phyloP scores from a whole-genome alignment of 2,888 invertebrate genomes.

The Drosophila barbarae region DNA sequence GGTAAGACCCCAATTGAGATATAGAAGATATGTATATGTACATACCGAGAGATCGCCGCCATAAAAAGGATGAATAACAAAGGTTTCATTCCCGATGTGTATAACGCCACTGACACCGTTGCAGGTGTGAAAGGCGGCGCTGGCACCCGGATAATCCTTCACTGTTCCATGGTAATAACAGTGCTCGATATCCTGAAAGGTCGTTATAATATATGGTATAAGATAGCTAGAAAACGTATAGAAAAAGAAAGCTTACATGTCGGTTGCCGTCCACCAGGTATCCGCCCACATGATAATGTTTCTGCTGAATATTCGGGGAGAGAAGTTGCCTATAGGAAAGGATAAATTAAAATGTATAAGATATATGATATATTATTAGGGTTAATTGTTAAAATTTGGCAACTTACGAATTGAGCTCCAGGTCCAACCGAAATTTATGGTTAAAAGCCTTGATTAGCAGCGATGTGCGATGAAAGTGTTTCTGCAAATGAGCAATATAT shows the following conservation, averaged over 20 bases:
- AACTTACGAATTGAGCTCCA: slow-evolving; percentile 97
- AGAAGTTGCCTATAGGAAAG: slow-evolving; percentile 88
- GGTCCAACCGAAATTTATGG: slow-evolving; percentile 96
- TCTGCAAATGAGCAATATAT: slow-evolving; percentile 82
- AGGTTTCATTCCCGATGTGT: slow-evolving; percentile 98
- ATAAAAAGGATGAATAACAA: slow-evolving; percentile 98
- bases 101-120: slow-evolving; percentile 98
- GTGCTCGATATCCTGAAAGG: slow-evolving; percentile 93
- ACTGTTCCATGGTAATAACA: slow-evolving; percentile 99
- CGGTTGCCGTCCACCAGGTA: slow-evolving; percentile 82
- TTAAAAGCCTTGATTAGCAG: slow-evolving; percentile 98
- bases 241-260: slow-evolving; percentile 75
- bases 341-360: neutral
- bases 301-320: slow-evolving; percentile 95
- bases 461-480: slow-evolving; percentile 96
- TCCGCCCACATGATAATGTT: slow-evolving; percentile 91
- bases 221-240: slow-evolving; percentile 57
- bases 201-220: neutral
- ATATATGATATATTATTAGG: neutral
- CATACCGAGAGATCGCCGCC: slow-evolving; percentile 97
- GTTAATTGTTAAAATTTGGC: neutral
- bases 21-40: neutral
- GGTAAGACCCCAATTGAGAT: neutral
- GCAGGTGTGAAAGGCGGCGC: slow-evolving; percentile 98
- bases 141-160: slow-evolving; percentile 97